Base-by-base conservation (phyloP, 2,888 invertebrate species). In the Watsonalla binaria region DNA sequence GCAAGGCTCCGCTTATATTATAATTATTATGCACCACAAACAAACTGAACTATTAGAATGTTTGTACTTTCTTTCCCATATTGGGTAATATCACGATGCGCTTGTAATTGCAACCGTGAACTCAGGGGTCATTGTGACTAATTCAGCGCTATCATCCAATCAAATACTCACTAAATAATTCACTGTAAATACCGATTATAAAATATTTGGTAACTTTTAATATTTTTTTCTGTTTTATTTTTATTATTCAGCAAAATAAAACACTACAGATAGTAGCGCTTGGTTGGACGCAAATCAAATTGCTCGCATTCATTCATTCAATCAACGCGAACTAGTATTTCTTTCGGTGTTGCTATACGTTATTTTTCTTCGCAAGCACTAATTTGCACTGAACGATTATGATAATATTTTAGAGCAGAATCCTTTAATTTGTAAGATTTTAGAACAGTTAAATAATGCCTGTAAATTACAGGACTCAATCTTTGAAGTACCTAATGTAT, bases 1-100 rank as follows among this genome's bases (percentile, higher is more conserved):
- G 14, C 49, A 34, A 11, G 34, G 42, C 11, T 39, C n/a, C 8
- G 37, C 37, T 0, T 37, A 9, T 4, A 9, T 4, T 24, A 8
- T 24, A 11, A 45, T 47, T 47, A 35, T 51, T 42, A 15, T 15
- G 39, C 35, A 45, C 54, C 37, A 63, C 63, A 70, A 70, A 72
- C 65, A 70, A 66, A 60, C 68, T 55, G 57, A 72, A 63, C 59
- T 57, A 61, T 62, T 67, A 74, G 55, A 79, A 74, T 79, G 68
- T 77, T 75, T 74, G 71, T 67, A 80, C 82, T 80, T 80, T 80
- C 68, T 82, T 76, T 78, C 65, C 77, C 78, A 76, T 81, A 80
- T 82, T 83, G 82, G 76, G 82, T 78, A 82, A 83, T 78, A 79
- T 80, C 78, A 80, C 76, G 76, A 80, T 81, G 80, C 80, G 78